Percentiles rank a stretch among this genome's conserved stretches.
These are phyloP conservation scores for Garra rufa DNA, from an alignment of 2,113 vertebrate species.

Conservation along the genomic window DNA sequence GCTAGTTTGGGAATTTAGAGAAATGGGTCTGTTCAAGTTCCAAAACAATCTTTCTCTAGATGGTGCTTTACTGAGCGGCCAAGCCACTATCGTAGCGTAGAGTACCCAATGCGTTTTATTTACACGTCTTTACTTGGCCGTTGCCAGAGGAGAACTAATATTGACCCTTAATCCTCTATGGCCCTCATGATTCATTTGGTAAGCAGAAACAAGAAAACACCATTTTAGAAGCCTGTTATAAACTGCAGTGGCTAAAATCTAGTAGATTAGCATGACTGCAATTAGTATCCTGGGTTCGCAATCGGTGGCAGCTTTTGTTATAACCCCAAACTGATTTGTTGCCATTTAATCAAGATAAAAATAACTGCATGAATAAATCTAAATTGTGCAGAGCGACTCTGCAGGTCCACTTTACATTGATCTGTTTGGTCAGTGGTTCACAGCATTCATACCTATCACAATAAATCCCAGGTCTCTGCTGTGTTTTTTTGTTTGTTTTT, in stretches of 20 bases:
- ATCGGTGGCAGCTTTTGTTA: neutral
- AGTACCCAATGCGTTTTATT: constrained; percentile 10
- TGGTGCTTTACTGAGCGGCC: neutral
- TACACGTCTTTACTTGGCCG: constrained; percentile 19
- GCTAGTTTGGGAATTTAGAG: constrained; percentile 36
- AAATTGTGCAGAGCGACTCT: constrained; percentile 55
- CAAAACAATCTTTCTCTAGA: constrained; percentile 18
- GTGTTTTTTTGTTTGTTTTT: constrained; percentile 15
- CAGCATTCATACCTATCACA: constrained; percentile 28
- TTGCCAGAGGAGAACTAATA: constrained; percentile 56
- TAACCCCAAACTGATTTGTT: neutral
- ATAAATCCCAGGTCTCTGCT: neutral
- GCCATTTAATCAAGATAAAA: constrained; percentile 10
- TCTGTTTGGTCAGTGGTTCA: constrained; percentile 68
- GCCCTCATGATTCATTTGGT: constrained; percentile 9
- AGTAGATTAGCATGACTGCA: neutral
- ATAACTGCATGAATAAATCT: constrained; percentile 47
- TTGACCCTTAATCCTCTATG: constrained; percentile 51
- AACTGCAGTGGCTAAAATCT: neutral
- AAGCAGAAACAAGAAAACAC: constrained; percentile 3
- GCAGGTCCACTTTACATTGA: constrained; percentile 67
- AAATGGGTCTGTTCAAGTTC: constrained; percentile 48
- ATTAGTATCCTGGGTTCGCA: neutral
- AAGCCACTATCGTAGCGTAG: neutral
- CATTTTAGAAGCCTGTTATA: neutral